A percentile compares a stretch with the other conserved stretches of the same genome.
Conservation (phyloP, 2,797 vertebrate species). For the Rhinoraja longicauda region DNA sequence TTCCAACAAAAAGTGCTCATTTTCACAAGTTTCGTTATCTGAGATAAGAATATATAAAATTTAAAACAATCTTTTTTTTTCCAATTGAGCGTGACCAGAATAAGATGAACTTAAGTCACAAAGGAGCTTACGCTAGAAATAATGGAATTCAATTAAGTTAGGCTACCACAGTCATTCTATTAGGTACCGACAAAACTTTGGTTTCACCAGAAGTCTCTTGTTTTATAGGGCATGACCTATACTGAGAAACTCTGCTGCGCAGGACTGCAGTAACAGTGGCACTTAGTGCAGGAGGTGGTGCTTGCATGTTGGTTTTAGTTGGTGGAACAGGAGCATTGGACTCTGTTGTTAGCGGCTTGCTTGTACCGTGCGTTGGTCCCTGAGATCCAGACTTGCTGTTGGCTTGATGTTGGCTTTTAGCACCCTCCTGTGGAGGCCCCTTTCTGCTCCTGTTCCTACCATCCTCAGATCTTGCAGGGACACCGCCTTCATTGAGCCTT, state of each 20-base stretch:
- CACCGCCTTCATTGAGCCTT: conserved; percentile 52
- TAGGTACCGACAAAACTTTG: conserved; percentile 58
- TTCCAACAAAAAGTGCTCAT: neutral
- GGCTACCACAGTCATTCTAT: conserved; percentile 62
- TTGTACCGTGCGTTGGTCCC: conserved; percentile 54
- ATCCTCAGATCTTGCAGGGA: conserved; percentile 47
- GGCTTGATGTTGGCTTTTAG: conserved; percentile 60
- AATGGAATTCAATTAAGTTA: conserved; percentile 42
- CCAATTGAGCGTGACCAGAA: neutral
- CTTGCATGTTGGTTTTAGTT: conserved; percentile 50
- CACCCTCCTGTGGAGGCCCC: conserved; percentile 51
- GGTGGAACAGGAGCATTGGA: conserved; percentile 45
- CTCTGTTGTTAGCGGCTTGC: conserved; percentile 49
- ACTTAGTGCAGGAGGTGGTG: conserved; percentile 50
- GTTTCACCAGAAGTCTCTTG: conserved; percentile 58
- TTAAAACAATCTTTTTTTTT: conserved; percentile 1
- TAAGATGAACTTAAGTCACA: neutral
- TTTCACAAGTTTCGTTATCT: neutral
- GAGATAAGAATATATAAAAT: conserved; percentile 3
- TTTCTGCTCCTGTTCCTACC: conserved; percentile 51
- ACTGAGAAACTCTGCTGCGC: conserved; percentile 50
- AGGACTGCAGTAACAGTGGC: conserved; percentile 50
- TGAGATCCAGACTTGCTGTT: conserved; percentile 60
- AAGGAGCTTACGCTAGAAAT: neutral
- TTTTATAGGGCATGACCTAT: conserved; percentile 58